Percentiles rank a stretch among this genome's conserved stretches.
phyloP scores from a whole-genome alignment of 2,888 invertebrate genomes.

The Mesorhabditis sp. region DNA sequence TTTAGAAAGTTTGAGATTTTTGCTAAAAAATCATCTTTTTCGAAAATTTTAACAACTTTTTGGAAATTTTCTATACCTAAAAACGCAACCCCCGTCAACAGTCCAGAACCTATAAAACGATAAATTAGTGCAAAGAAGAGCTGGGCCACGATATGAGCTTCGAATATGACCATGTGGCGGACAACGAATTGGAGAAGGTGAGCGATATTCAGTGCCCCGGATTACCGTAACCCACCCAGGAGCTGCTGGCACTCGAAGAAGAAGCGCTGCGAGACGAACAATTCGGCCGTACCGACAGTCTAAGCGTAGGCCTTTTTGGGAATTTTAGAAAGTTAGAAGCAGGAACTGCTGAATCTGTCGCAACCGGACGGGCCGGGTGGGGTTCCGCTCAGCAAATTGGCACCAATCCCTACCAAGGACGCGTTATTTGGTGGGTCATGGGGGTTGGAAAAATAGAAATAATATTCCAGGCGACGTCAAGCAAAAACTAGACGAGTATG shows the following conservation, averaged over 20 bases:
- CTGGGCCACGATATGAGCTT: conserved; percentile 55
- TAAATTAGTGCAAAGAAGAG: conserved; percentile 40
- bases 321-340: conserved; percentile 14
- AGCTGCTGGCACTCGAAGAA: conserved; percentile 57
- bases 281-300: conserved; percentile 41
- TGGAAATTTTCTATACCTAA: neutral
- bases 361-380: conserved; percentile 48
- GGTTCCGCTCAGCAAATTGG: conserved; percentile 60
- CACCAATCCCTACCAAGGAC: conserved; percentile 61
- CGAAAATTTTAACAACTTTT: conserved; percentile 5
- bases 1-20: neutral
- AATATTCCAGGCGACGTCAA: conserved; percentile 47
- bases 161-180: conserved; percentile 56
- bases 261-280: conserved; percentile 54
- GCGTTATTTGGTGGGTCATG: conserved; percentile 61
- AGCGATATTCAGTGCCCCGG: conserved; percentile 16
- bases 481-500: conserved; percentile 50
- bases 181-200: conserved; percentile 38
- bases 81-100: no score
- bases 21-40: neutral
- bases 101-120: no score
- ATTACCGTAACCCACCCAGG: conserved; percentile 41
- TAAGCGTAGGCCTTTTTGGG: conserved; percentile 21
- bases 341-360: conserved; percentile 49
- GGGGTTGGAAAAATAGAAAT: conserved; percentile 10